Evolutionary conservation across 2,113 vertebrate genomes (phyloP).

Genomic region (Peromyscus polionotus): DNA sequence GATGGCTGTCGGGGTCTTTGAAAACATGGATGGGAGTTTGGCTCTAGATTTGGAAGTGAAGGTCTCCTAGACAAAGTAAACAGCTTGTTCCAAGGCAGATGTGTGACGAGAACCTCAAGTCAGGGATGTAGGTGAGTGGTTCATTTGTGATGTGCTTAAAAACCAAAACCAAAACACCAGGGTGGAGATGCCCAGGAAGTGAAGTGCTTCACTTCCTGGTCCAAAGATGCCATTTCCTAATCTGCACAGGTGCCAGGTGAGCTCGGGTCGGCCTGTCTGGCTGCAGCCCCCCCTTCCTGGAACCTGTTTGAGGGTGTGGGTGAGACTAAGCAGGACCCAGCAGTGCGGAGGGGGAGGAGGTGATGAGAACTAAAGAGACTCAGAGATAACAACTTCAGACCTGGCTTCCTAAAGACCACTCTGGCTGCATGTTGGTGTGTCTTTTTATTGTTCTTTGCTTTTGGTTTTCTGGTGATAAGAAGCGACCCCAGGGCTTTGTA

Average conservation of each 20-base stretch:
- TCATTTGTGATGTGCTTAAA: not conserved
- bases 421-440: not conserved
- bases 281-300: not conserved
- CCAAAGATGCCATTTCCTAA: not conserved
- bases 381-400: not conserved
- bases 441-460: not conserved
- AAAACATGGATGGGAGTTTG: not conserved
- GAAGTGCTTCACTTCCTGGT: not conserved
- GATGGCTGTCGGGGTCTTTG: not conserved
- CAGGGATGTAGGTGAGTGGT: not conserved
- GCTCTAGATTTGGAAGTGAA: not conserved
- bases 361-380: not conserved
- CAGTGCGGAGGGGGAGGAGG: not conserved
- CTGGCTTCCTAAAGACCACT: not conserved
- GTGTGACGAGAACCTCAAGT: not conserved
- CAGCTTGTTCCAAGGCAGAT: not conserved
- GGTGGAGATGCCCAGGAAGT: not conserved
- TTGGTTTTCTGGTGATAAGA: not conserved
- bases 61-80: not conserved
- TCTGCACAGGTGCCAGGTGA: not conserved
- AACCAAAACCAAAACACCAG: not conserved
- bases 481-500: too few species aligned
- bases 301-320: not conserved
- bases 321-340: not conserved
- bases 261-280: not conserved